A percentile compares a stretch with the other conserved stretches of the same genome.
phyloP scores from a whole-genome alignment of 1,140 invertebrate species.

The Octopus sinensis region DNA sequence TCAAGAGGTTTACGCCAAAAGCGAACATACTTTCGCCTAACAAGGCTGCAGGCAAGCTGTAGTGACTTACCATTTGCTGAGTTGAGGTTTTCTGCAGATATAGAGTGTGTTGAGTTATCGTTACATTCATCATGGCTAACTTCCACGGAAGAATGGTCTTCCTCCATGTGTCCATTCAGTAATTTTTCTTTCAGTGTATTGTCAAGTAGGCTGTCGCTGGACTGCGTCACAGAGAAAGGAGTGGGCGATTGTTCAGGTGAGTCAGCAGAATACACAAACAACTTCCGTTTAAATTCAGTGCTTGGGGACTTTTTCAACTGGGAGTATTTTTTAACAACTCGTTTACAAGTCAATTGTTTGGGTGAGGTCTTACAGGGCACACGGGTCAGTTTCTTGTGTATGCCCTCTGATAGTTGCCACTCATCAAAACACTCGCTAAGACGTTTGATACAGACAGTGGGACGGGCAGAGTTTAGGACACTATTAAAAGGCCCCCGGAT shows the following conservation, averaged over 20 bases:
- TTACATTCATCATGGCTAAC: not conserved
- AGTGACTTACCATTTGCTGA: not conserved
- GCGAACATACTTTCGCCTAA: not conserved
- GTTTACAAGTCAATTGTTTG: not conserved
- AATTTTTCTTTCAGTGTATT: not conserved
- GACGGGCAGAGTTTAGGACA: conserved; percentile 1
- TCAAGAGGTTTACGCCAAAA: not conserved
- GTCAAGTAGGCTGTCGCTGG: not conserved
- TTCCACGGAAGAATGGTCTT: not conserved
- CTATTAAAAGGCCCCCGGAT: not conserved
- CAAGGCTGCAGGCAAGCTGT: not conserved
- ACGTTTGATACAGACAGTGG: not conserved
- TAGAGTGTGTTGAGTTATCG: not conserved
- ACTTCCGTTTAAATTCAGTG: not conserved
- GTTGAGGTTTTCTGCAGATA: not conserved
- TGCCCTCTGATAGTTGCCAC: not conserved
- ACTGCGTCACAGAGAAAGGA: not conserved
- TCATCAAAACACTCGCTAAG: not conserved
- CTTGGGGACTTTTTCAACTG: not conserved
- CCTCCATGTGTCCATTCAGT: not conserved
- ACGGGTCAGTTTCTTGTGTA: not conserved
- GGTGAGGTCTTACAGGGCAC: not conserved
- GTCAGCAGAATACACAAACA: not conserved
- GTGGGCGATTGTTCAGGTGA: not conserved
- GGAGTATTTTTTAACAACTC: conserved; percentile 1